Evolutionary conservation across 1,140 invertebrate species (phyloP), one percentile per base, ranked within the genome.

Genomic region (Tetramorium alpestre): DNA sequence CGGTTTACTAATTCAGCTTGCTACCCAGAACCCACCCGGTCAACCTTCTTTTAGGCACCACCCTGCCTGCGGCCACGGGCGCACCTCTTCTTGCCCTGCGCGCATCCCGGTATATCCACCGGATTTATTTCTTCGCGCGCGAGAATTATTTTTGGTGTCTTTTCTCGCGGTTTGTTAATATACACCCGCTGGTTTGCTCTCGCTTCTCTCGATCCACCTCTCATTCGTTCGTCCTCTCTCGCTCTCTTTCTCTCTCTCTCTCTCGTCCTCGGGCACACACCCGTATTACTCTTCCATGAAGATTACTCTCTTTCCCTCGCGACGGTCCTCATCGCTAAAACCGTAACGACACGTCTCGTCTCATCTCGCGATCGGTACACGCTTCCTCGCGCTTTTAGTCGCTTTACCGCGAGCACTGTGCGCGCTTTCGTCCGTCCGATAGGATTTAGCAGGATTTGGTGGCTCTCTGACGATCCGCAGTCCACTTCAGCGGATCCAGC

Each of bases 101-200:
- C 70, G 51, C 84, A 69, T 58, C 82, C 88, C 87, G 81, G 86
- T 85, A 76, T 80, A 76, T 80, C 64, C 92, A 92, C 94, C 94
- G 92, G 84, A 94, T 94, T 94, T 94, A 95, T 94, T 94, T 94
- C 94, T 93, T 94, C 93, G 47, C 93, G 38, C 93, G 93, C 91
- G 92, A 92, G 92, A 94, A 95, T 95, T 95, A 95, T 95, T 95
- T 95, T 95, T 95, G 95, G 95, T 94, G 94, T 94, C 95, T 95
- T 95, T 95, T 95, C 94, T 90, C 94, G 93, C 93, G 92, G 93
- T 94, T 94, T 94, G 93, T 94, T 94, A 94, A 94, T 94, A 94
- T 89, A 88, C 85, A 58, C 88, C 75, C 82, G 81, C 56, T 18
- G 69, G 33, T 38, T 77, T 38, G 60, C 65, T 78, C 72, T 77